Conservation (phyloP, 1,140 invertebrate genomes). For the Drepana arcuata region DNA sequence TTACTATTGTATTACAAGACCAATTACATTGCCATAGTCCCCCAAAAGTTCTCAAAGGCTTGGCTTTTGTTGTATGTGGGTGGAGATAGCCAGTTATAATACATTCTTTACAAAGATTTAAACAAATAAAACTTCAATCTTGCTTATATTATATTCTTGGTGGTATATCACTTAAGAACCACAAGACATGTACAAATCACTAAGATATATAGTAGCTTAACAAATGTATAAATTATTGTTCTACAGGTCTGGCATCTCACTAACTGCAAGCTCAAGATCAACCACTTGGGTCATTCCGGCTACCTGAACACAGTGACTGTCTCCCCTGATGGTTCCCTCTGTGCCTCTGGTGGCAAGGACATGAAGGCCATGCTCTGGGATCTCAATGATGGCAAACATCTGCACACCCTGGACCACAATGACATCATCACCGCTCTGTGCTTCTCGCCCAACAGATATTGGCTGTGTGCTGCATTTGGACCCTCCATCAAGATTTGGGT, state of each 20-base stretch:
- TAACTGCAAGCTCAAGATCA: slow-evolving; percentile 99
- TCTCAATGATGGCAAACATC: slow-evolving; percentile 98
- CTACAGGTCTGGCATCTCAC: slow-evolving; percentile 97
- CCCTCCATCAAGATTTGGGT: slow-evolving; percentile 99
- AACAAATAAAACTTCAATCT: too few relatives aligned
- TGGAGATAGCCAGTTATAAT: too few relatives aligned
- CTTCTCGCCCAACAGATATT: slow-evolving; percentile 99
- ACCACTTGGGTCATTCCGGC: slow-evolving; percentile 96
- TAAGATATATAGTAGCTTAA: too few relatives aligned
- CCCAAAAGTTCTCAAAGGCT: too few relatives aligned
- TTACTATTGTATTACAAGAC: too few relatives aligned
- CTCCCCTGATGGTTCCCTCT: slow-evolving; percentile 98
- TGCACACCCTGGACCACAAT: slow-evolving; percentile 98
- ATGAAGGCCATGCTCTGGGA: slow-evolving; percentile 99
- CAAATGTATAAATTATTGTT: too few relatives aligned
- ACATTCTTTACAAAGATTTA: too few relatives aligned
- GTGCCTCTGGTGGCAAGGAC: slow-evolving; percentile 99
- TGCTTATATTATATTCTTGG: too few relatives aligned
- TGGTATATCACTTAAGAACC: too few relatives aligned
- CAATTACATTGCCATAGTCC: too few relatives aligned
- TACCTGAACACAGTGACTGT: slow-evolving; percentile 99
- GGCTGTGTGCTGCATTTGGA: slow-evolving; percentile 99
- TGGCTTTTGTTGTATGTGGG: too few relatives aligned
- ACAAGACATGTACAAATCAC: too few relatives aligned
- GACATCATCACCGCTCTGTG: slow-evolving; percentile 98